Conservation (phyloP, 2,797 vertebrate genomes). For the Hippocampus kuda region DNA sequence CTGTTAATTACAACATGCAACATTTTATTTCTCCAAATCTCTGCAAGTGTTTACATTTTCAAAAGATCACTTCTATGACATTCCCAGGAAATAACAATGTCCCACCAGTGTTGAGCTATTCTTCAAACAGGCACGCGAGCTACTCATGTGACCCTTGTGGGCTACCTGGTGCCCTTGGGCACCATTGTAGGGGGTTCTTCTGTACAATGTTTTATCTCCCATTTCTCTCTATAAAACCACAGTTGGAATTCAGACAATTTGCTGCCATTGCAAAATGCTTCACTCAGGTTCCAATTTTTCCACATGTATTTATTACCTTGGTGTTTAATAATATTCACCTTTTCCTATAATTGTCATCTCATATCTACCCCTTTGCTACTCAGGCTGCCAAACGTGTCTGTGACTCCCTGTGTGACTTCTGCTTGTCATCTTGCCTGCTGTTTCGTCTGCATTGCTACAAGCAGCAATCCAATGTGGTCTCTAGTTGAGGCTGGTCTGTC, state of each 20-base stretch:
- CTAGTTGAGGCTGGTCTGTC: conserved; percentile 13
- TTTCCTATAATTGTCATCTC: conserved; percentile 1
- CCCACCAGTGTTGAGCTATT: neutral
- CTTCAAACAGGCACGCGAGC: neutral
- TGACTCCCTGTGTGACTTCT: conserved; percentile 31
- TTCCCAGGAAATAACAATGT: neutral
- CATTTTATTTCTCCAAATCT: too few relatives aligned
- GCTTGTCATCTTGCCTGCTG: conserved; percentile 20
- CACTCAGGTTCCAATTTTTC: neutral
- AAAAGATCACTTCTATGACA: neutral
- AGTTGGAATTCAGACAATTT: neutral
- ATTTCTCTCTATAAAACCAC: neutral
- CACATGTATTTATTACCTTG: neutral
- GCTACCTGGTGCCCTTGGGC: neutral
- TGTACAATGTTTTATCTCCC: neutral
- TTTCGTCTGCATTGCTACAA: conserved; percentile 27
- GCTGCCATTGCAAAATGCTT: neutral
- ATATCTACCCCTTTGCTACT: conserved; percentile 19
- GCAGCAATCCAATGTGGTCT: conserved; percentile 26
- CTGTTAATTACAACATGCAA: too few relatives aligned
- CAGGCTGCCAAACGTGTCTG: conserved; percentile 22
- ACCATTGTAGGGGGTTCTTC: neutral
- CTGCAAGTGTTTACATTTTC: too few relatives aligned
- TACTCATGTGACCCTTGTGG: too few relatives aligned
- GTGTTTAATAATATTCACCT: neutral